These are phyloP conservation scores for Parnassius mnemosyne DNA, from an alignment of 2,888 invertebrate genomes.

Conservation along the genomic window DNA sequence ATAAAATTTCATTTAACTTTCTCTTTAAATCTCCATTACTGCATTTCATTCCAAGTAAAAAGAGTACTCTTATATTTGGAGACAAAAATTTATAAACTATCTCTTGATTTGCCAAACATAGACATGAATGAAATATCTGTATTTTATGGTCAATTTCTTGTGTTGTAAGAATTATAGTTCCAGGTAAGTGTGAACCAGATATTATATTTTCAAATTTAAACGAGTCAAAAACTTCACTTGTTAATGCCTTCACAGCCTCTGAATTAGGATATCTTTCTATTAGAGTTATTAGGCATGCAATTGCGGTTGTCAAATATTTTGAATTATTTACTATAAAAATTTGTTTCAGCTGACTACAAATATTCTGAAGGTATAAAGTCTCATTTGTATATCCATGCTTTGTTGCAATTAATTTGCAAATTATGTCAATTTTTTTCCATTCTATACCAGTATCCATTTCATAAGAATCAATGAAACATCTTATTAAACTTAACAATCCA, in stretches of 20 bases:
- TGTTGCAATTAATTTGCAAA: constrained; percentile 82
- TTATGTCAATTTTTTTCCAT: constrained; percentile 85
- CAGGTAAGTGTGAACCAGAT: constrained; percentile 45
- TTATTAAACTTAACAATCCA: constrained; percentile 83
- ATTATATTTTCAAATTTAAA: constrained; percentile 49
- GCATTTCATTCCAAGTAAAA: constrained; percentile 59
- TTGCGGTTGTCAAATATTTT: constrained; percentile 73
- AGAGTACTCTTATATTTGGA: constrained; percentile 66
- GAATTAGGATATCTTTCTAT: constrained; percentile 70
- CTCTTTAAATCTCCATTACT: constrained; percentile 50
- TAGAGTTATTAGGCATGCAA: constrained; percentile 78
- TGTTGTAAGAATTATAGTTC: constrained; percentile 58
- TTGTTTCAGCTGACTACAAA: constrained; percentile 74
- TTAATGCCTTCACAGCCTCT: constrained; percentile 50
- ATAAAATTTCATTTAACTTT: constrained; percentile 58
- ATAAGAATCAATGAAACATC: constrained; percentile 82
- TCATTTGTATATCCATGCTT: constrained; percentile 69
- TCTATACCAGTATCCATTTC: constrained; percentile 78
- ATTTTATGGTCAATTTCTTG: constrained; percentile 63
- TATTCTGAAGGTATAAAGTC: constrained; percentile 76
- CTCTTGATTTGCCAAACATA: constrained; percentile 48
- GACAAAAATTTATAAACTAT: constrained; percentile 56
- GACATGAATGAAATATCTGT: constrained; percentile 58
- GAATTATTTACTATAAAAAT: constrained; percentile 66
- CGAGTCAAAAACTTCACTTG: constrained; percentile 48